Evolutionary conservation across 1,140 invertebrate genomes (phyloP).

Genomic region (Dreissena rostriformis): DNA sequence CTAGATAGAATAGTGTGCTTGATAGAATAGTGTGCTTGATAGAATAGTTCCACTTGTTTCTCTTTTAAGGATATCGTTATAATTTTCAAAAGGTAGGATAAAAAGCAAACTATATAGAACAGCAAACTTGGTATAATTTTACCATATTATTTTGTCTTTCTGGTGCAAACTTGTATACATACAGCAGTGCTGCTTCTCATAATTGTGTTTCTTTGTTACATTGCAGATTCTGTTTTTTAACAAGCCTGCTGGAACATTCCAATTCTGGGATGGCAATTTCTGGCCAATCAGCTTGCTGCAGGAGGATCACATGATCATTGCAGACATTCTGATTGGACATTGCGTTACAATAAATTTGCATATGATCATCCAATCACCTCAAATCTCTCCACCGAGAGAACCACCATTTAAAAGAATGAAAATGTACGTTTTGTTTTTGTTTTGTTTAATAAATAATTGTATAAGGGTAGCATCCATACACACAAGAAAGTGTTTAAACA

Average conservation of each 20-base stretch:
- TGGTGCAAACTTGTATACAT: too few relatives aligned
- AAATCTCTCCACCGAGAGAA: constrained; percentile 30
- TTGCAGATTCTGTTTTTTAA: constrained; percentile 58
- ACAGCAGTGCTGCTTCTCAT: too few relatives aligned
- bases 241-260: constrained; percentile 56
- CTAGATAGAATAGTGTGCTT: not conserved
- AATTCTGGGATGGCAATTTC: constrained; percentile 77
- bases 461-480: too few relatives aligned
- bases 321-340: constrained; percentile 74
- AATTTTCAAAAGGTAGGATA: too few relatives aligned
- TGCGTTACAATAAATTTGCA: constrained; percentile 60
- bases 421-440: constrained; percentile 10
- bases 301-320: constrained; percentile 71
- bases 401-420: constrained; percentile 63
- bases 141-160: not conserved
- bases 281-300: constrained; percentile 79
- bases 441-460: too few relatives aligned
- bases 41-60: too few relatives aligned
- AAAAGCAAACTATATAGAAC: too few relatives aligned
- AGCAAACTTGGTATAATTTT: too few relatives aligned
- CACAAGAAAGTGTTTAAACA: too few relatives aligned
- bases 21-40: not conserved
- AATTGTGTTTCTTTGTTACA: constrained; percentile 39
- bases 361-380: not conserved
- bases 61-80: too few relatives aligned